phyloP scores from a whole-genome alignment of 1,140 invertebrate genomes.

The Danaus plexippus region DNA sequence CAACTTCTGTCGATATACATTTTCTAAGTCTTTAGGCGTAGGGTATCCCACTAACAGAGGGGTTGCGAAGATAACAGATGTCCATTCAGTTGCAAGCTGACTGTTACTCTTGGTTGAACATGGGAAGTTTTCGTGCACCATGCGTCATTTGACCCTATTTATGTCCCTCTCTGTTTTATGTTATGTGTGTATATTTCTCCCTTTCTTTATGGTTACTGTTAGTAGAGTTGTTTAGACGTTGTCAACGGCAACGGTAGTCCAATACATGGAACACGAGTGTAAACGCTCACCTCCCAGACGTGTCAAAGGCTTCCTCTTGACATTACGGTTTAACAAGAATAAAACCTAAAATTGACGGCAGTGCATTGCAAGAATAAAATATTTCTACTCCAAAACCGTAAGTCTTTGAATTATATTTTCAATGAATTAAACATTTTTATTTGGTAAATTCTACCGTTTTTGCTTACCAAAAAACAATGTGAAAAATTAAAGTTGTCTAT shows the following conservation, averaged over 20 bases:
- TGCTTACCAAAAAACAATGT: too few relatives aligned
- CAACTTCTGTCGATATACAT: too few relatives aligned
- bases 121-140: conserved; percentile 41
- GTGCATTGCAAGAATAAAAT: too few relatives aligned
- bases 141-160: conserved; percentile 41
- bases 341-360: too few relatives aligned
- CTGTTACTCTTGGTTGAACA: conserved; percentile 59
- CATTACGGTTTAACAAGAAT: conserved; percentile 23
- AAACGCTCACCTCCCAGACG: conserved; percentile 31
- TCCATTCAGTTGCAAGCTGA: conserved; percentile 43
- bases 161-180: conserved; percentile 31
- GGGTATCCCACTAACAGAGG: conserved; percentile 5
- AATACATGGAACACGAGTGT: conserved; percentile 43
- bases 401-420: too few relatives aligned
- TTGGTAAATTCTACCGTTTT: too few relatives aligned
- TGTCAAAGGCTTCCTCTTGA: conserved; percentile 37
- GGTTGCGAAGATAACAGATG: conserved; percentile 45
- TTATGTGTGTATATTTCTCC: conserved; percentile 34
- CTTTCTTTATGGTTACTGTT: conserved; percentile 39
- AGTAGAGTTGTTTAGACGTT: conserved; percentile 64
- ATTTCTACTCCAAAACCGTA: too few relatives aligned
- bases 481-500: too few relatives aligned
- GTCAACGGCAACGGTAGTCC: conserved; percentile 61
- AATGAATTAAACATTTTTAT: too few relatives aligned
- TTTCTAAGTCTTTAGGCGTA: too few relatives aligned